Percentiles rank a stretch among this genome's conserved stretches.
phyloP scores from a whole-genome alignment of 2,113 vertebrate genomes.

The Xerus inauris region DNA sequence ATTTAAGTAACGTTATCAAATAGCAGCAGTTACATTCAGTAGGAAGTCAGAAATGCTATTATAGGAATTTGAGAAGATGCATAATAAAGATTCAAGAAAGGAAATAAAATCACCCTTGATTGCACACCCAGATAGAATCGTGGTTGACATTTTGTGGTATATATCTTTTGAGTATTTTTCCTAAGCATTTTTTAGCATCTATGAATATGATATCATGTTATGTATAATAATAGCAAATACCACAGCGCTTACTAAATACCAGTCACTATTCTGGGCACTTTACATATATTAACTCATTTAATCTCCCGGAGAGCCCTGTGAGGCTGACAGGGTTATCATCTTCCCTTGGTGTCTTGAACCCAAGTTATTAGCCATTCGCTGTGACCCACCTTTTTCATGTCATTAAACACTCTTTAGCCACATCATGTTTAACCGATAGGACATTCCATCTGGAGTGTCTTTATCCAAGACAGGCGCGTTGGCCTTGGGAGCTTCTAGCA shows the following conservation, averaged over 20 bases:
- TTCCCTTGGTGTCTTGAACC: neutral
- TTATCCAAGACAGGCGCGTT: neutral
- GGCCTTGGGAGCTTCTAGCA: neutral
- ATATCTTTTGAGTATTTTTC: neutral
- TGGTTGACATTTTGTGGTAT: neutral
- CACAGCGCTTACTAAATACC: neutral
- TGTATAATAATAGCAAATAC: neutral
- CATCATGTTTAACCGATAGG: rapidly evolving
- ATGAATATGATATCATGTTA: neutral
- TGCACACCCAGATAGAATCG: neutral
- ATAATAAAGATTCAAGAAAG: neutral
- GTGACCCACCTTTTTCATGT: neutral
- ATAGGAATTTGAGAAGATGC: neutral
- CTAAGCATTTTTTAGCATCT: neutral
- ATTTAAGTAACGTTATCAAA: neutral
- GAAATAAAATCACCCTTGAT: neutral
- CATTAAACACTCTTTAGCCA: neutral
- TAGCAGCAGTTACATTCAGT: neutral
- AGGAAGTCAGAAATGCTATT: neutral
- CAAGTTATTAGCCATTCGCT: neutral
- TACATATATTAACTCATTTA: neutral
- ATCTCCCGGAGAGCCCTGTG: neutral
- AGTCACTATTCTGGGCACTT: neutral
- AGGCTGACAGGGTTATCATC: no score
- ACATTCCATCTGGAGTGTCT: neutral